A percentile compares a stretch with the other conserved stretches of the same genome.
These are phyloP conservation scores for Mesitornis unicolor DNA, from an alignment of 2,113 vertebrate genomes.

Conservation along the genomic window DNA sequence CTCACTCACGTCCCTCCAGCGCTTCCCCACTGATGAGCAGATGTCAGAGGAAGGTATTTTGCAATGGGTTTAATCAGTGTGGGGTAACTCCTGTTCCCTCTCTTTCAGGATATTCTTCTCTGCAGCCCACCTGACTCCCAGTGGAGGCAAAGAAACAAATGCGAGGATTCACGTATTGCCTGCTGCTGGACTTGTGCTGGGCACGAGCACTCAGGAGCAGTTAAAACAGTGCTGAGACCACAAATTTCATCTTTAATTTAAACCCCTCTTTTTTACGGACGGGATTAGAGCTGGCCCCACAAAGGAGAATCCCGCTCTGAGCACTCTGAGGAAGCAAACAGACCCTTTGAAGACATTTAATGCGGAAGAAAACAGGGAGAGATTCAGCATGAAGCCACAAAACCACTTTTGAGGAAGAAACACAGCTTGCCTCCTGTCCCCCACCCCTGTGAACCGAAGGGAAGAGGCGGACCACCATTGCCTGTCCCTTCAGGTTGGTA, in stretches of 20 bases:
- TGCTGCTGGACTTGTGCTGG: not conserved
- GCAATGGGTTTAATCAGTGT: not conserved
- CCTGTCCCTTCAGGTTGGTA: not conserved
- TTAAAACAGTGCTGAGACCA: not conserved
- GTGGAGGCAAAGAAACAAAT: not conserved
- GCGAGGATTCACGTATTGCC: not conserved
- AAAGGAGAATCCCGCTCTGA: not conserved
- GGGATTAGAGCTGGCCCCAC: not conserved
- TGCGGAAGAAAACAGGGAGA: not conserved
- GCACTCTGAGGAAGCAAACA: not conserved
- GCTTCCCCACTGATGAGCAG: not conserved
- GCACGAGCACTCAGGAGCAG: not conserved
- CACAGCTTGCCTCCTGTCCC: not conserved
- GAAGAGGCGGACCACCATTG: not conserved
- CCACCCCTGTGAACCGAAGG: rapidly evolving
- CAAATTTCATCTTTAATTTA: not conserved
- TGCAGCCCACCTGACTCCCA: not conserved
- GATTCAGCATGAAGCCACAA: not conserved
- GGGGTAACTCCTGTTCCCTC: not conserved
- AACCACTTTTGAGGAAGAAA: not conserved
- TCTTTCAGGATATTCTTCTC: not conserved
- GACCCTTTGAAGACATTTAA: not conserved
- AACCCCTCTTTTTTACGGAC: not conserved
- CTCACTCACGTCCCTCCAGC: not conserved
- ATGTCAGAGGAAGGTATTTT: not conserved